Conservation (phyloP, 1,140 invertebrate species). For the Pseudomyrmex concolor region DNA sequence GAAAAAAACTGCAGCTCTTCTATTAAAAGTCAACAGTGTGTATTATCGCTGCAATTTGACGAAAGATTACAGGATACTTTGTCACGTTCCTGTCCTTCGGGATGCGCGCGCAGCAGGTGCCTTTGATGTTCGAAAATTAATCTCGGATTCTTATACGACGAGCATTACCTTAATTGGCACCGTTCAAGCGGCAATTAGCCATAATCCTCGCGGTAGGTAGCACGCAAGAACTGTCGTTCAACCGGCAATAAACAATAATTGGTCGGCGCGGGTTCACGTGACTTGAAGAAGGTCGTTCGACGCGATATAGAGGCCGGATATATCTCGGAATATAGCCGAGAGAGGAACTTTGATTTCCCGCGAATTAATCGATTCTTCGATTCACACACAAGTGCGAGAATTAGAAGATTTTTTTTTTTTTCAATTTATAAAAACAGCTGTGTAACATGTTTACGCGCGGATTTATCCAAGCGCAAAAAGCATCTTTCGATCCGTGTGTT, state of each 20-base stretch:
- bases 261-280: conserved; percentile 10
- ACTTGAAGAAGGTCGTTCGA: conserved; percentile 11
- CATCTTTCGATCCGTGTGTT: too few species aligned
- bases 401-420: not conserved
- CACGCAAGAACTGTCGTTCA: conserved; percentile 33
- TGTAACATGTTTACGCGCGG: not conserved
- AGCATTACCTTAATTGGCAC: conserved; percentile 45
- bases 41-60: not conserved
- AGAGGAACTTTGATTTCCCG: not conserved
- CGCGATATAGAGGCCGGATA: not conserved
- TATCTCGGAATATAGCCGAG: not conserved
- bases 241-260: conserved; percentile 51
- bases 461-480: too few species aligned
- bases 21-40: too few species aligned
- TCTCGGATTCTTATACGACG: conserved; percentile 24
- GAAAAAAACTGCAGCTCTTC: too few species aligned
- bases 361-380: conserved; percentile 5
- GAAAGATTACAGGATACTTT: not conserved
- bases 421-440: not conserved
- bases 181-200: conserved; percentile 26
- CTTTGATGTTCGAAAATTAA: conserved; percentile 2
- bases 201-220: conserved; percentile 3
- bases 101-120: not conserved
- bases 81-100: not conserved
- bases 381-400: not conserved